Evolutionary conservation across 2,888 invertebrate genomes (phyloP).

Genomic region (Trichacis sp.): DNA sequence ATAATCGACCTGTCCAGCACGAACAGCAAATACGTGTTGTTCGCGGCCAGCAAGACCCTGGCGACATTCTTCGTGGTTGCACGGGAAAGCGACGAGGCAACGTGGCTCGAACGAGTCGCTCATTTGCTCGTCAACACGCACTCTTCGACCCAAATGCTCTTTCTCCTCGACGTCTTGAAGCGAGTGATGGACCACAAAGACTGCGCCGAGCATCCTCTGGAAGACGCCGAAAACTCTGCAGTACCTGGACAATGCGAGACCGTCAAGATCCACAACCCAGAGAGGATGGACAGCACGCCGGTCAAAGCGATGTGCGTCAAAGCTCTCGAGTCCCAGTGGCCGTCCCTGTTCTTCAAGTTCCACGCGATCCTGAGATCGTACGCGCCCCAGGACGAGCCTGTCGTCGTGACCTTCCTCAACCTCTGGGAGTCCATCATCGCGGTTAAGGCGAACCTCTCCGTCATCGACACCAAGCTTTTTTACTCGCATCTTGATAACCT

Average conservation of each 20-base stretch:
- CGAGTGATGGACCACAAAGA: slow-evolving; percentile 92
- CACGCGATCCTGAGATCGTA: slow-evolving; percentile 70
- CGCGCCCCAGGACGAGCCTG: slow-evolving; percentile 69
- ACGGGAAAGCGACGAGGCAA: slow-evolving; percentile 83
- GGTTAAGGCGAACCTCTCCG: slow-evolving; percentile 89
- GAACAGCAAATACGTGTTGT: slow-evolving; percentile 84
- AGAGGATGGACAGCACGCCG: slow-evolving; percentile 86
- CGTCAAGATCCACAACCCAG: slow-evolving; percentile 80
- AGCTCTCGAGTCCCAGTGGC: slow-evolving; percentile 84
- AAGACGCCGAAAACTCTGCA: slow-evolving; percentile 71
- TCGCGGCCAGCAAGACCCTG: slow-evolving; percentile 82
- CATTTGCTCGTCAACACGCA: slow-evolving; percentile 75
- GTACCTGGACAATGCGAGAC: slow-evolving; percentile 72
- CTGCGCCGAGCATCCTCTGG: slow-evolving; percentile 80
- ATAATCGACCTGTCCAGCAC: slow-evolving; percentile 84
- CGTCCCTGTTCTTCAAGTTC: slow-evolving; percentile 76
- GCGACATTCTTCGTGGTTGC: slow-evolving; percentile 87
- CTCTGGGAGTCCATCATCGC: slow-evolving; percentile 92
- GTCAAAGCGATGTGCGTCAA: slow-evolving; percentile 89
- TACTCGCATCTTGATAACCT: slow-evolving; percentile 87
- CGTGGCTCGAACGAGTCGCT: slow-evolving; percentile 83
- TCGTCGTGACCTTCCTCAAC: slow-evolving; percentile 81
- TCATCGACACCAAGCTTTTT: slow-evolving; percentile 89
- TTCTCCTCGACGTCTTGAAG: slow-evolving; percentile 86
- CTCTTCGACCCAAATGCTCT: slow-evolving; percentile 79